Base-by-base conservation (phyloP, 2,888 invertebrate species). In the Ichneumoninae sp. region DNA sequence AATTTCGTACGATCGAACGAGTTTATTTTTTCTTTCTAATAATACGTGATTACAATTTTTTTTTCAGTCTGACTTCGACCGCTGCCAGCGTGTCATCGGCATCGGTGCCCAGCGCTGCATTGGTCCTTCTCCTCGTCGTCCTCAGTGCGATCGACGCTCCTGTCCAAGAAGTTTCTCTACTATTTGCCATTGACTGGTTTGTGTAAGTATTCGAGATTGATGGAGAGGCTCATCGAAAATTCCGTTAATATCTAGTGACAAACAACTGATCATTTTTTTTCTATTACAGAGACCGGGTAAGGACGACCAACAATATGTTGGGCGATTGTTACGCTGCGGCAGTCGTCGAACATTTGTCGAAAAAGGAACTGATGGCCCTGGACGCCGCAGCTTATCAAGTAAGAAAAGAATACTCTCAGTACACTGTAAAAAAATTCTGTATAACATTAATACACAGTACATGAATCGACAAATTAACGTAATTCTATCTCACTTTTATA, bases 111-210 rank as follows among this genome's bases (percentile, higher is more conserved):
- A 97, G 97, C 88, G 98, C 98, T 0, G 98, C 98, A 0, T 94
- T 98, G 90, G 97, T 98, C 2, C 93, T 98, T 22, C 95, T 98
- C 16, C 94, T 97, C 33, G 97, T 98, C 78, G 97, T 98, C 5
- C 94, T 98, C 68, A 96, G 97, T 22, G 97, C 98, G 0, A 96
- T 98, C 74, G 97, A 97, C 91, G 97, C 97, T 19, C 98, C 98
- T 0, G 95, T 96, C 0, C 96, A 96, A 90, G 97, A 98, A 91
- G 97, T 98, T 0, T 97, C 97, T 0, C 93, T 98, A 8, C 94
- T 98, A 8, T 97, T 98, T 91, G 97, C 98, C 77, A 96, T 98
- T 69, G 98, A 98, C 92, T 98, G 98, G 98, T 96, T 98, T 89
- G 97, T 98, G 98, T 98, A 93, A 96, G 97, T 96, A 22, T 26